phyloP scores from a whole-genome alignment of 2,888 invertebrate genomes.

The Lycocerus yunnanus region DNA sequence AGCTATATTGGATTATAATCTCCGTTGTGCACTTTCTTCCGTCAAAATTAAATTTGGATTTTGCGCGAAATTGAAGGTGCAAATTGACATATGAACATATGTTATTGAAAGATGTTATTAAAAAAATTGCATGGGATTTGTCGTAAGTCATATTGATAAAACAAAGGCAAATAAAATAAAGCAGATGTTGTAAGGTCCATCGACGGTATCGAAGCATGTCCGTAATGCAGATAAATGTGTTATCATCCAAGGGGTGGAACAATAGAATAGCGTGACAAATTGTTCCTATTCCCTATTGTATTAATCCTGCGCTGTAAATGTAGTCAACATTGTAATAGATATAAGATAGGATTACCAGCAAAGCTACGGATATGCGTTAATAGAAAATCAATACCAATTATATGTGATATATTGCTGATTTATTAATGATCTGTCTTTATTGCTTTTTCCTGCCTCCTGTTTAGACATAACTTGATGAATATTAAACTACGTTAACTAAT shows the following conservation, averaged over 20 bases:
- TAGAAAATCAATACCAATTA: conserved; percentile 53
- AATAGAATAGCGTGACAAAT: conserved; percentile 53
- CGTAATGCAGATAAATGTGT: conserved; percentile 52
- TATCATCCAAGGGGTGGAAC: conserved; percentile 48
- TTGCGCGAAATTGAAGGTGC: neutral
- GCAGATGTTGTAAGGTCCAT: conserved; percentile 23
- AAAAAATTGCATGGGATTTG: neutral
- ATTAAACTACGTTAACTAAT: conserved; percentile 4
- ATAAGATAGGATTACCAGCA: conserved; percentile 44
- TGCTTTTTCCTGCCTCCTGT: conserved; percentile 10
- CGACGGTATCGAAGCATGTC: conserved; percentile 23
- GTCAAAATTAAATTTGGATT: neutral
- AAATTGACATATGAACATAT: neutral
- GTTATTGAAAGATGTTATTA: neutral
- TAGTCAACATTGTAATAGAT: conserved; percentile 55
- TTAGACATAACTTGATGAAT: conserved; percentile 6
- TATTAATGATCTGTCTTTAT: conserved; percentile 42
- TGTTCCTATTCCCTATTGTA: conserved; percentile 53
- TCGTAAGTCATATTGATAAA: conserved; percentile 5
- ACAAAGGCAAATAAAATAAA: conserved; percentile 19
- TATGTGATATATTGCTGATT: conserved; percentile 49
- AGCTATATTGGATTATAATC: neutral
- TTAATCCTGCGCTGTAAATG: conserved; percentile 47
- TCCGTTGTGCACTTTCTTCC: neutral
- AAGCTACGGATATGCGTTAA: conserved; percentile 38